Base-by-base conservation (phyloP, 2,888 invertebrate species). In the Halictus quadricinctus region DNA sequence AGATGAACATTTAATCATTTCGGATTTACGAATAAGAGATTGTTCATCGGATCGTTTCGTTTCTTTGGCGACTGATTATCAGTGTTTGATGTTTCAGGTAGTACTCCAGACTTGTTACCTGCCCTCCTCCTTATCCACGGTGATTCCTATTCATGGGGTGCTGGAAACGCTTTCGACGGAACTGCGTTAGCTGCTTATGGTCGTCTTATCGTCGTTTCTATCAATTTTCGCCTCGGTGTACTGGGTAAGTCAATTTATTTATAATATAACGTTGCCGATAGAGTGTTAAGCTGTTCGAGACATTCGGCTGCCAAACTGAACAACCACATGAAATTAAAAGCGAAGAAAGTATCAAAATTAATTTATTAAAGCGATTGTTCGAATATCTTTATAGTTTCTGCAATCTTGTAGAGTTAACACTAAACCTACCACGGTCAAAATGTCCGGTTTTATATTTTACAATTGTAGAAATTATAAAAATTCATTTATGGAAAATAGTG, bases 111-210 rank as follows among this genome's bases (percentile, higher is more conserved):
- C 90, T 95, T 96, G 88, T 95, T 97, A 92, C 97, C 98, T 85
- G 98, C 98, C 81, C 96, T 99, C 93, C 97, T 99, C 81, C 98
- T 98, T 94, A 97, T 99, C 90, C 98, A 98, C 94, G 99, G 98
- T 78, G 99, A 99, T 95, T 98, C 98, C 46, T 99, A 98, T 95
- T 98, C 99, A 94, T 99, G 99, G 98, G 98, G 98, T 94, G 97
- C 99, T 70, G 99, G 99, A 84, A 99, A 99, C 95, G 97, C 98
- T 29, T 99, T 99, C 95, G 99, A 99, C 95, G 99, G 99, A 88
- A 98, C 98, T 83, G 97, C 99, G 66, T 96, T 99, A 85, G 98
- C 99, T 76, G 98, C 98, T 87, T 97, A 98, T 93, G 99, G 98
- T 88, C 97, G 97, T 94, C 96, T 98, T 92, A 97, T 98, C 91